phyloP scores from a whole-genome alignment of 2,888 invertebrate species.

The Chironomus tentans region DNA sequence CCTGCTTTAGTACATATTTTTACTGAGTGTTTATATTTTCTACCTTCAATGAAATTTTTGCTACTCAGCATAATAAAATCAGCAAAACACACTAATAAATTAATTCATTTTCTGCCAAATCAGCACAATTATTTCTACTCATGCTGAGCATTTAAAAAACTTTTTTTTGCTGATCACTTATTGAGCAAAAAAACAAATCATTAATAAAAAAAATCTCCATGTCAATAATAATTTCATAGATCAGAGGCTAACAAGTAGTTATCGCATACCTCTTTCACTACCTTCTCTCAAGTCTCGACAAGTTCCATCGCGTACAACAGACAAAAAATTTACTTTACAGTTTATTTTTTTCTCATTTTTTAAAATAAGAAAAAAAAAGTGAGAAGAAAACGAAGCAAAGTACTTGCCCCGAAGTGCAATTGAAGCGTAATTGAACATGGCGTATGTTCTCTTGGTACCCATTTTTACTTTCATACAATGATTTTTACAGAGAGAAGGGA shows the following conservation, averaged over 20 bases:
- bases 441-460: slow-evolving; percentile 21
- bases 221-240: too few species aligned
- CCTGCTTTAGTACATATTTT: too few species aligned
- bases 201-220: too few species aligned
- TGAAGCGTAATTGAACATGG: slow-evolving; percentile 14
- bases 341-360: slow-evolving; percentile 10
- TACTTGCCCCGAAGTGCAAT: slow-evolving; percentile 22
- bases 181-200: too few species aligned
- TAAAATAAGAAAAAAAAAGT: background rate
- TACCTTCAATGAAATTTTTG: too few species aligned
- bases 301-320: background rate
- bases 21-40: too few species aligned
- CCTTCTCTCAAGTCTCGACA: background rate
- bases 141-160: too few species aligned
- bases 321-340: slow-evolving; percentile 8
- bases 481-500: background rate
- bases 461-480: slow-evolving; percentile 18
- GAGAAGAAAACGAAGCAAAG: slow-evolving; percentile 18
- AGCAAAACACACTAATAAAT: too few species aligned
- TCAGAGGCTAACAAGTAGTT: background rate
- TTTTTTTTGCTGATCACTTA: too few species aligned
- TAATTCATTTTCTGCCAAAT: too few species aligned
- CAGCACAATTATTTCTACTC: too few species aligned
- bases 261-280: background rate
- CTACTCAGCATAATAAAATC: too few species aligned